These are phyloP conservation scores for Dicranocentrus wangi DNA, from an alignment of 2,888 invertebrate genomes.

Conservation along the genomic window DNA sequence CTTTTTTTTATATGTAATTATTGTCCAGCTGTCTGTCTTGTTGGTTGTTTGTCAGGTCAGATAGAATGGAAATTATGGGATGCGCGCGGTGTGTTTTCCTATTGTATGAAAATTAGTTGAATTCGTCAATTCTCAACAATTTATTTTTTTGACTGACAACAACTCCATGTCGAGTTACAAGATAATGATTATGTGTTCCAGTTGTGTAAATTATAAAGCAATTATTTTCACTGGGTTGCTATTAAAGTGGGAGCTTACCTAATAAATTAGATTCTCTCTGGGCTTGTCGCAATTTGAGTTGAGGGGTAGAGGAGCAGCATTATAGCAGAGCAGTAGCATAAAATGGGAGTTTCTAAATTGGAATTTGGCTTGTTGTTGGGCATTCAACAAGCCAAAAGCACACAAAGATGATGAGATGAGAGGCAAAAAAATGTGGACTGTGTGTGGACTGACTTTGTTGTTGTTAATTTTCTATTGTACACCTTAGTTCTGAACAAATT, in stretches of 20 bases:
- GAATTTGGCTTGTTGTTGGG: too few species aligned
- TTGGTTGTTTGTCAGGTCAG: background rate
- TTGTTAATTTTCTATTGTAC: too few species aligned
- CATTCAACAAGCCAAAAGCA: too few species aligned
- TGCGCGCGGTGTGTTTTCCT: background rate
- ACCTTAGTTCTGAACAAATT: background rate
- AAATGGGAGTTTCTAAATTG: too few species aligned
- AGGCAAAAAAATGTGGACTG: background rate
- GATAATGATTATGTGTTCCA: conserved; percentile 1
- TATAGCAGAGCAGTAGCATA: too few species aligned
- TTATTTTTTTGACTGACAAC: too few species aligned
- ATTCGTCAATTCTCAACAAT: background rate
- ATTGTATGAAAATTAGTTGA: background rate
- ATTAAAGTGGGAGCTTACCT: background rate
- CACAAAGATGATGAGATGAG: too few species aligned
- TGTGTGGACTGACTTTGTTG: background rate
- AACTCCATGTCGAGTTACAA: background rate
- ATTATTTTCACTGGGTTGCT: conserved; percentile 5
- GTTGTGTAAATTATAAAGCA: conserved; percentile 11
- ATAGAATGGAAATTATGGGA: background rate
- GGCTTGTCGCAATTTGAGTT: too few species aligned
- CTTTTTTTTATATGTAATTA: background rate
- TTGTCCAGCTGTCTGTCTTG: background rate
- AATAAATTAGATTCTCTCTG: background rate
- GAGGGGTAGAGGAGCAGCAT: too few species aligned